Conservation (phyloP, 64 coral and sea anemone species). For the Cladopsammia gracilis region DNA sequence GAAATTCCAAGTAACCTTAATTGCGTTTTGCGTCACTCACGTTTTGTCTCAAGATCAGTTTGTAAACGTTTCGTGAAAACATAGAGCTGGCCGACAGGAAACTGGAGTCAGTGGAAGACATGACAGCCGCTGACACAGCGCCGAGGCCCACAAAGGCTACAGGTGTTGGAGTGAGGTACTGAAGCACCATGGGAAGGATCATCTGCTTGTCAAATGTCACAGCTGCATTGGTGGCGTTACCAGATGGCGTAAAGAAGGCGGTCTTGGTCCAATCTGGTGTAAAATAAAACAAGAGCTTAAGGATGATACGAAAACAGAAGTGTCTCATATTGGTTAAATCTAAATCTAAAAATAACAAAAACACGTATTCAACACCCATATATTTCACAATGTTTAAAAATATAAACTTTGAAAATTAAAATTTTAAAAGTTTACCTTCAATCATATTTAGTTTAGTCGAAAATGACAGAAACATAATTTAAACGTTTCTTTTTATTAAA, state of each 20-base stretch:
- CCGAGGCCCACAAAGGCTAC: slow-evolving; percentile 85
- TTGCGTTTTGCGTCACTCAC: neutral
- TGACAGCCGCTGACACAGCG: slow-evolving; percentile 88
- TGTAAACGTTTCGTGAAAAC: slow-evolving; percentile 88
- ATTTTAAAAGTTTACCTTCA: too few relatives aligned
- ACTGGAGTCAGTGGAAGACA: slow-evolving; percentile 91
- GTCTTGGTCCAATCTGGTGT: slow-evolving; percentile 76
- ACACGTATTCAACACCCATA: neutral
- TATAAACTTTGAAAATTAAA: too few relatives aligned
- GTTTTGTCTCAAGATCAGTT: slow-evolving; percentile 66
- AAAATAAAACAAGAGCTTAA: neutral
- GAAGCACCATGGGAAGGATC: slow-evolving; percentile 86
- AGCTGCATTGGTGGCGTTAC: slow-evolving; percentile 54
- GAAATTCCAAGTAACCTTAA: too few relatives aligned
- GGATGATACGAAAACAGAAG: neutral
- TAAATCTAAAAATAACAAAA: neutral
- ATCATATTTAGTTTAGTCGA: too few relatives aligned
- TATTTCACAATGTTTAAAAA: too few relatives aligned
- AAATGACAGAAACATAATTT: too few relatives aligned
- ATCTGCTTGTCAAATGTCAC: slow-evolving; percentile 50
- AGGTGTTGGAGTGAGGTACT: slow-evolving; percentile 74
- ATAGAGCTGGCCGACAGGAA: slow-evolving; percentile 76
- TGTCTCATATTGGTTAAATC: neutral
- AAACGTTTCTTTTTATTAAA: too few relatives aligned
- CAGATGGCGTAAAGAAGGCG: slow-evolving; percentile 55